These are phyloP conservation scores for Rhinolophus ferrumequinum DNA, from an alignment of 2,113 vertebrate species.

Conservation along the genomic window DNA sequence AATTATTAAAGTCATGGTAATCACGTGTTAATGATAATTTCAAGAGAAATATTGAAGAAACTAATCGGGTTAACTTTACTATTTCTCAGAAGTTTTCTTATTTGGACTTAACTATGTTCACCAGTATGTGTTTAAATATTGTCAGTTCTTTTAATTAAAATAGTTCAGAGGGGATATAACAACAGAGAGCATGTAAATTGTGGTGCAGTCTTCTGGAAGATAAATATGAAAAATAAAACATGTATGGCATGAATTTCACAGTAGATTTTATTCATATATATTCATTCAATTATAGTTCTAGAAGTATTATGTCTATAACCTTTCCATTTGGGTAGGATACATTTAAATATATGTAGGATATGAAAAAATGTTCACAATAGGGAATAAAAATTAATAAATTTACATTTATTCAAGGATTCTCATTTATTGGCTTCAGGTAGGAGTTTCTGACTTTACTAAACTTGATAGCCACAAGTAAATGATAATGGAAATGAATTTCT, in stretches of 20 bases:
- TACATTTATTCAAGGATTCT: not conserved
- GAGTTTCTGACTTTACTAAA: slow-evolving; percentile 10
- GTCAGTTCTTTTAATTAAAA: slow-evolving; percentile 37
- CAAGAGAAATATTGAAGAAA: slow-evolving; percentile 29
- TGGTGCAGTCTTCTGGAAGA: slow-evolving; percentile 23
- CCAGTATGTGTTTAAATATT: not conserved
- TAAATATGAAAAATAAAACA: slow-evolving; percentile 5
- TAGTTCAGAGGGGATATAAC: not conserved
- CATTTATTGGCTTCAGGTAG: not conserved
- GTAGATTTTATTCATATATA: not conserved
- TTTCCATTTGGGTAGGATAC: not conserved
- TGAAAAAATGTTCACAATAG: not conserved
- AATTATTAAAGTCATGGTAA: slow-evolving; percentile 62
- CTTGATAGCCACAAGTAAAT: not conserved
- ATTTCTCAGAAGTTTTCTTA: not conserved
- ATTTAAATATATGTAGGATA: not conserved
- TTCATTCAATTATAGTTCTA: slow-evolving; percentile 4
- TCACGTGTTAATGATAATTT: slow-evolving; percentile 34
- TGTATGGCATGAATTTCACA: not conserved
- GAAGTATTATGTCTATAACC: not conserved
- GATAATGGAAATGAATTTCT: not conserved
- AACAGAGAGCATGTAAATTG: slow-evolving; percentile 24
- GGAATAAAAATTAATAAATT: not conserved
- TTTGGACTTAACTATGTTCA: not conserved
- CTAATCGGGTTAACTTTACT: not conserved